Evolutionary conservation across 2,888 invertebrate genomes (phyloP), one percentile per base, ranked within the genome.

Genomic region (Melanotus villosus): DNA sequence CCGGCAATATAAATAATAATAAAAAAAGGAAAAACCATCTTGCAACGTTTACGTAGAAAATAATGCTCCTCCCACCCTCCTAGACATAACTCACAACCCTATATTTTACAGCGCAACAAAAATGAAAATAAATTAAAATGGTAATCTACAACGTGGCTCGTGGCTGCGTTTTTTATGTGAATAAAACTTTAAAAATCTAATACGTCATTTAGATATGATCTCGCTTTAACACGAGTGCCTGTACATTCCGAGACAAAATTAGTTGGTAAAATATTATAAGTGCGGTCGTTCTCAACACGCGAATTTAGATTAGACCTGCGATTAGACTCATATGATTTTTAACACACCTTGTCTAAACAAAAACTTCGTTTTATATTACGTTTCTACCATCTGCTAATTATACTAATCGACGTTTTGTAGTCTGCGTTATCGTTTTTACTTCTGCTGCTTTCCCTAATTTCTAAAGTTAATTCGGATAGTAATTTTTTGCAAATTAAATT

Each of bases 161-260:
- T 82, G 82, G 82, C 81, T 78, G 81, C 79, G 79, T 80, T 81
- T 80, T 81, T 81, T 82, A 77, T 76, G 79, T 78, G 80, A 80
- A 81, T 79, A 79, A 81, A 82, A 81, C 80, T 82, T 82, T 81
- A 82, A 83, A 83, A 83, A 83, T 82, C 83, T 82, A 83, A 83
- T 83, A 82, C 83, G 82, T 83, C 83, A 83, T 83, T 81, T 80
- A 81, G 83, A 83, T 83, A 82, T 73, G 79, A 83, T 83, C 82
- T 78, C 72, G 76, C 76, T 79, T 80, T 79, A 80, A 80, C 79
- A 77, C 80, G 79, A 80, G 80, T 81, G 80, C 81, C 77, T 80
- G 80, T 81, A 79, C 80, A 78, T 74, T 79, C 78, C 66, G 67
- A 66, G 72, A 70, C 73, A 75, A 77, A 75, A 68, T 71, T 71